Evolutionary conservation across 1,140 invertebrate species (phyloP).

Genomic region (Sesamia nonagrioides): DNA sequence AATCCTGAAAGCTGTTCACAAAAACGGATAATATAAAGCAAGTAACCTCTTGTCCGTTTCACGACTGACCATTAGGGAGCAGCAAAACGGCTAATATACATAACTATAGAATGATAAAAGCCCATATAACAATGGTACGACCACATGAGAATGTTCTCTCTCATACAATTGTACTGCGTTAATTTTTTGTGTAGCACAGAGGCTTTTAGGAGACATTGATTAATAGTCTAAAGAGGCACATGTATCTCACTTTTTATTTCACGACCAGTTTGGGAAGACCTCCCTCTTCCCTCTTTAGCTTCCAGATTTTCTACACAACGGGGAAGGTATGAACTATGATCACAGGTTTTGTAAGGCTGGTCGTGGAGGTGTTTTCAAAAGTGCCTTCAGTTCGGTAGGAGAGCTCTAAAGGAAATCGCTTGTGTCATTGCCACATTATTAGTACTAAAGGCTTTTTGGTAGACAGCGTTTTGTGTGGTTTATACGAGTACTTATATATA

Average conservation of each 20-base stretch:
- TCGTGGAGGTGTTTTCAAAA: slow-evolving; percentile 43
- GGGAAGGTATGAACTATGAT: slow-evolving; percentile 12
- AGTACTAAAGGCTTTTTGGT: slow-evolving; percentile 37
- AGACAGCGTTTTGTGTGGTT: slow-evolving; percentile 7
- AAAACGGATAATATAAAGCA: neutral
- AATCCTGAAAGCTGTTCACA: slow-evolving; percentile 17
- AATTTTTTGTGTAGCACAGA: slow-evolving; percentile 74
- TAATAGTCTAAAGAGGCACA: slow-evolving; percentile 70
- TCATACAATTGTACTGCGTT: slow-evolving; percentile 66
- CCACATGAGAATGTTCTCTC: slow-evolving; percentile 42
- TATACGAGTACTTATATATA: slow-evolving; percentile 6
- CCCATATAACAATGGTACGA: slow-evolving; percentile 30
- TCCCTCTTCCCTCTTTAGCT: neutral
- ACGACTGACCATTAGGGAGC: slow-evolving; percentile 41
- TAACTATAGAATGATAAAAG: slow-evolving; percentile 45
- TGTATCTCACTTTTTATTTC: slow-evolving; percentile 67
- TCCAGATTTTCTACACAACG: neutral
- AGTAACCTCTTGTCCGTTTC: slow-evolving; percentile 11
- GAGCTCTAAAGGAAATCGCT: slow-evolving; percentile 43
- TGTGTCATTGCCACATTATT: slow-evolving; percentile 51
- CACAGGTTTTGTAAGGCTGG: neutral
- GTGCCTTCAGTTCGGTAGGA: slow-evolving; percentile 31
- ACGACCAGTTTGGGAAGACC: slow-evolving; percentile 43
- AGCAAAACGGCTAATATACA: slow-evolving; percentile 49
- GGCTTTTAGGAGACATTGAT: slow-evolving; percentile 76